Evolutionary conservation across 1,140 invertebrate species (phyloP).

Genomic region (Glossosoma conforme): DNA sequence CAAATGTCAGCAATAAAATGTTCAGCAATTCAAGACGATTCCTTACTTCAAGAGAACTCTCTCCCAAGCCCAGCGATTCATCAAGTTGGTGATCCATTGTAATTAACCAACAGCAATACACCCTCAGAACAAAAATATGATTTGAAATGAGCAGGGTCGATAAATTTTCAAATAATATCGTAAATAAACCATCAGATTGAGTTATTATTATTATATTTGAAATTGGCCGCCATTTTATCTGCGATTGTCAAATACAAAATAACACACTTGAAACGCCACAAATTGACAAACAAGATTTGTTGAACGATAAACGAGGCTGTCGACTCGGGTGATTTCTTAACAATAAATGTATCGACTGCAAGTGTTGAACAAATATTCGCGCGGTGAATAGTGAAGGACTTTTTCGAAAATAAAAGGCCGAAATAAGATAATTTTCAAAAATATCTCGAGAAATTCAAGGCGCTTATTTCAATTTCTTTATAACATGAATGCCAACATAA

Average conservation of each 20-base stretch:
- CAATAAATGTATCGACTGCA: too few species aligned
- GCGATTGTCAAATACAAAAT: conserved; percentile 23
- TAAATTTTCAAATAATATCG: too few species aligned
- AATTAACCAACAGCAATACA: too few species aligned
- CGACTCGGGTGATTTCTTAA: too few species aligned
- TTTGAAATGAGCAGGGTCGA: too few species aligned
- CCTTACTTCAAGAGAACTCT: conserved; percentile 40
- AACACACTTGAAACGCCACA: conserved; percentile 21
- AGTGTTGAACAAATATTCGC: too few species aligned
- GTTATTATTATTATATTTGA: too few species aligned
- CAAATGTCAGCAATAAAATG: too few species aligned
- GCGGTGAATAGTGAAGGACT: too few species aligned
- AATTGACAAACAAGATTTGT: conserved; percentile 16
- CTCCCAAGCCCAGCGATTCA: conserved; percentile 39
- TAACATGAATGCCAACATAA: conserved; percentile 16
- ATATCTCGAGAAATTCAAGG: conserved; percentile 16
- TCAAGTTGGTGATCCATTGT: conserved; percentile 45
- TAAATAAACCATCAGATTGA: too few species aligned
- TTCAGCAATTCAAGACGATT: conserved; percentile 7
- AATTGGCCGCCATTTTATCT: conserved; percentile 28
- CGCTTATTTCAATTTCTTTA: conserved; percentile 25
- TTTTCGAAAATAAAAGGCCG: conserved; percentile 4
- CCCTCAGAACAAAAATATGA: too few species aligned
- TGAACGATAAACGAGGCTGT: too few species aligned
- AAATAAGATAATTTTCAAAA: conserved; percentile 16